Conservation (phyloP, 2,113 vertebrate species). For the Anser cygnoides region DNA sequence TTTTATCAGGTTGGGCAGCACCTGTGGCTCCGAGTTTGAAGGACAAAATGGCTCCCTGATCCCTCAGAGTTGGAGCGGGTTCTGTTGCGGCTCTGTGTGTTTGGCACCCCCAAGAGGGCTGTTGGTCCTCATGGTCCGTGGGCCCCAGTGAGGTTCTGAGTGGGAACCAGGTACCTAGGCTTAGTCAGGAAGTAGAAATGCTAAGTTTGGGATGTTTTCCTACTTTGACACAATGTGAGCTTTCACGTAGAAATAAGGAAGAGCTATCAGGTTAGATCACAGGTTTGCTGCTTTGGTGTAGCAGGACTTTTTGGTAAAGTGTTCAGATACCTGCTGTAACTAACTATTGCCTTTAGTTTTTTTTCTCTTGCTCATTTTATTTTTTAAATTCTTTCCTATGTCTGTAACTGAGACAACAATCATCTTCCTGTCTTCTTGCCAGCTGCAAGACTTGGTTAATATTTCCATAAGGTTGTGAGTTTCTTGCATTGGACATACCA, state of each 20-base stretch:
- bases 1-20: background rate
- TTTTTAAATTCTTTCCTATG: background rate
- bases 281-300: background rate
- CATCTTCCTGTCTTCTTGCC: background rate
- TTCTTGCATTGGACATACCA: background rate
- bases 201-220: background rate
- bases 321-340: background rate
- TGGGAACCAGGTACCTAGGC: background rate
- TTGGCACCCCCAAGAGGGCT: background rate
- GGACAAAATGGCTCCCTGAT: background rate
- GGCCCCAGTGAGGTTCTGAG: background rate
- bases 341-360: background rate
- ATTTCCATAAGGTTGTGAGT: background rate
- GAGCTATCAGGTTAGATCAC: background rate
- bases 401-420: background rate
- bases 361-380: background rate
- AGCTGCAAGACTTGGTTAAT: background rate
- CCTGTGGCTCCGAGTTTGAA: background rate
- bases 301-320: background rate
- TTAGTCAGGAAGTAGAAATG: background rate
- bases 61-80: background rate
- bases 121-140: background rate
- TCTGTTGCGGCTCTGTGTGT: background rate
- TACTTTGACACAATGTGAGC: background rate
- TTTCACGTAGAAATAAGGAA: background rate